A percentile compares a stretch with the other conserved stretches of the same genome.
Conservation (phyloP, 1,140 invertebrate genomes). For the Hycleus cichorii region DNA sequence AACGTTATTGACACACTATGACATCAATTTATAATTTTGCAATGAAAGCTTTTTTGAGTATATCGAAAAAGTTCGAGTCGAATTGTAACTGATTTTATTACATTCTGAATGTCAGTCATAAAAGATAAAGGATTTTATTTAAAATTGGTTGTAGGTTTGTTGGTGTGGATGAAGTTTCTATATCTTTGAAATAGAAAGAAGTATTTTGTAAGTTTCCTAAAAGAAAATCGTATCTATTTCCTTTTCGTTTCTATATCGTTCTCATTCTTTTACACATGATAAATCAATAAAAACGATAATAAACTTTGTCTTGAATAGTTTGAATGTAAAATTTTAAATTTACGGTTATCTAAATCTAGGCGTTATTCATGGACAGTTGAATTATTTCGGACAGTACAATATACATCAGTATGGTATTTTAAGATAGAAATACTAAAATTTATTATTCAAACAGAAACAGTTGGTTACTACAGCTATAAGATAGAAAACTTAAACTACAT, state of each 20-base stretch:
- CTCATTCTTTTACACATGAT: not conserved
- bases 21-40: constrained; percentile 16
- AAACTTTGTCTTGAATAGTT: constrained; percentile 2
- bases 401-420: no score
- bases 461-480: no score
- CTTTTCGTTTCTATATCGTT: no score
- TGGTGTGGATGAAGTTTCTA: constrained; percentile 14
- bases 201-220: no score
- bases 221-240: no score
- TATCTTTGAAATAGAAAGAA: not conserved
- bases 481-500: no score
- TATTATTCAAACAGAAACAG: no score
- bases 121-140: constrained; percentile 24
- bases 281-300: constrained; percentile 14
- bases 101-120: constrained; percentile 20
- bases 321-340: constrained; percentile 13
- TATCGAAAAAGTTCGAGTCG: constrained; percentile 14
- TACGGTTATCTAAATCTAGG: constrained; percentile 10
- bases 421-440: no score
- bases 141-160: constrained; percentile 12
- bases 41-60: constrained; percentile 13
- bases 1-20: constrained; percentile 8
- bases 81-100: constrained; percentile 23
- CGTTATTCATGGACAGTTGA: constrained; percentile 6
- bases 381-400: constrained; percentile 3